Percentiles rank a stretch among this genome's conserved stretches.
Conservation (phyloP, 2,797 vertebrate species). For the Syncerus caffer region DNA sequence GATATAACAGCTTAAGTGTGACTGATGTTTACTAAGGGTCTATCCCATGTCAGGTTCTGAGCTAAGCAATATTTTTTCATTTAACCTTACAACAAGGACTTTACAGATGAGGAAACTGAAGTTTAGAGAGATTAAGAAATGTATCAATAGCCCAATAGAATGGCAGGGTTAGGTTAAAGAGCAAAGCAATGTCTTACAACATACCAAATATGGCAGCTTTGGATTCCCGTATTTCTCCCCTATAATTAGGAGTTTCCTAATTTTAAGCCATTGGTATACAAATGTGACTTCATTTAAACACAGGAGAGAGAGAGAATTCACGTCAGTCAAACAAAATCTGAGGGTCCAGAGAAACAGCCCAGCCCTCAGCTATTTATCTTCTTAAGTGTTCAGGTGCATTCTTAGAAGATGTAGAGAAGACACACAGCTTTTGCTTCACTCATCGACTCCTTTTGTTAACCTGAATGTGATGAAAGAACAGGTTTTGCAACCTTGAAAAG, state of each 20-base stretch:
- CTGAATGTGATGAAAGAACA: slow-evolving; percentile 53
- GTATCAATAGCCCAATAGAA: not conserved
- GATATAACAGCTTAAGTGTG: not conserved
- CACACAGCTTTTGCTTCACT: not conserved
- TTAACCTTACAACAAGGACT: not conserved
- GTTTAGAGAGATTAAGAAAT: slow-evolving; percentile 10
- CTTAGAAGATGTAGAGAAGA: not conserved
- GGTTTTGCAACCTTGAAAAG: slow-evolving; percentile 51
- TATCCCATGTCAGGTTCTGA: not conserved
- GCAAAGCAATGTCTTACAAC: not conserved
- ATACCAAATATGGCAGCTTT: not conserved
- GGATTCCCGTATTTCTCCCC: not conserved
- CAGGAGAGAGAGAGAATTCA: not conserved
- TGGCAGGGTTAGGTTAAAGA: not conserved
- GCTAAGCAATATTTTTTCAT: slow-evolving; percentile 11
- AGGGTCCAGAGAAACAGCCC: not conserved
- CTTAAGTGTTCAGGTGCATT: not conserved
- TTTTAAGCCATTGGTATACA: not conserved
- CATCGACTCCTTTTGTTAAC: not conserved
- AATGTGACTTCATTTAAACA: not conserved
- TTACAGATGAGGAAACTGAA: not conserved
- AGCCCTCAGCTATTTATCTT: not conserved
- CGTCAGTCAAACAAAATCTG: not conserved
- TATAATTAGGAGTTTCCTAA: not conserved
- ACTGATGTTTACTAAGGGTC: not conserved